Conservation (phyloP, 2,113 vertebrate genomes). For the Tautogolabrus adspersus region DNA sequence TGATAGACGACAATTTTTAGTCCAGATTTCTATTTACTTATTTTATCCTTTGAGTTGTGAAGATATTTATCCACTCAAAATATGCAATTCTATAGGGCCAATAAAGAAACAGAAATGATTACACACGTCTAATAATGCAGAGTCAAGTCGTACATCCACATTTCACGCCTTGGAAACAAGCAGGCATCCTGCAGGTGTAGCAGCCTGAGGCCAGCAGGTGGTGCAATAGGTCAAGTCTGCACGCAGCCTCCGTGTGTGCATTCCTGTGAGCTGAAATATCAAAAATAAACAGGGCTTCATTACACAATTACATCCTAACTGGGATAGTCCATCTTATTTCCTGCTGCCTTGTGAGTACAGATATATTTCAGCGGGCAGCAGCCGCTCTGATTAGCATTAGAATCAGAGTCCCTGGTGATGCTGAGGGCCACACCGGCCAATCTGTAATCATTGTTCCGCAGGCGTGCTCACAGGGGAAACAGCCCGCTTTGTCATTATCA, state of each 20-base stretch:
- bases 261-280: constrained; percentile 38
- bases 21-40: too few species aligned
- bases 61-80: too few species aligned
- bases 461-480: constrained; percentile 66
- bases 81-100: too few species aligned
- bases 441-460: constrained; percentile 80
- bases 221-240: too few species aligned
- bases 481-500: constrained; percentile 65
- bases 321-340: constrained; percentile 55
- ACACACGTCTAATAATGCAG: too few species aligned
- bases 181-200: background rate
- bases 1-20: too few species aligned
- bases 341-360: constrained; percentile 35
- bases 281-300: constrained; percentile 41
- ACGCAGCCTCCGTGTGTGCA: constrained; percentile 6
- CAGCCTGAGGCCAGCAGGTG: constrained; percentile 52
- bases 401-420: constrained; percentile 64
- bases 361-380: constrained; percentile 59
- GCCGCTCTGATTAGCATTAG: constrained; percentile 72
- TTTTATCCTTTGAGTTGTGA: too few species aligned
- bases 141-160: too few species aligned
- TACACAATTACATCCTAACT: constrained; percentile 47
- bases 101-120: too few species aligned
- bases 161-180: too few species aligned
- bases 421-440: constrained; percentile 61